Conservation (phyloP, 2,888 invertebrate genomes). For the Axea sp. region DNA sequence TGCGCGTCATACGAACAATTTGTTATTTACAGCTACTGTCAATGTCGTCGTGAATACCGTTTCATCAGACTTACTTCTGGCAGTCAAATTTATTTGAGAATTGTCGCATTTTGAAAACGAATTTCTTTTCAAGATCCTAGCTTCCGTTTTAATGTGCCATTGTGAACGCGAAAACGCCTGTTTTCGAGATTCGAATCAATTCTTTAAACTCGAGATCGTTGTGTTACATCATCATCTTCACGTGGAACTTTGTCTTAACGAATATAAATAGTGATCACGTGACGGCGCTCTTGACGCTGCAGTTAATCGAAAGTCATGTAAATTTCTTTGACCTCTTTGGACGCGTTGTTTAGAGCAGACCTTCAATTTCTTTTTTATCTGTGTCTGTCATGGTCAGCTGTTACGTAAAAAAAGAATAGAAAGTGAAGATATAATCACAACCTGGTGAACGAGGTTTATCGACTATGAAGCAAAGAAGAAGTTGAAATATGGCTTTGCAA, state of each 20-base stretch:
- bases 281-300: constrained; percentile 29
- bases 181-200: constrained; percentile 14
- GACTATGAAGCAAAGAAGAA: constrained; percentile 16
- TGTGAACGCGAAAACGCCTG: not conserved
- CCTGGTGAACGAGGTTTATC: constrained; percentile 9
- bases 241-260: constrained; percentile 46
- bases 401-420: constrained; percentile 40
- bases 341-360: constrained; percentile 30
- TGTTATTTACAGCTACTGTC: too few species aligned
- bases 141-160: too few species aligned
- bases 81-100: too few species aligned
- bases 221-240: constrained; percentile 38
- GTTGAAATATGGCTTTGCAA: constrained; percentile 2
- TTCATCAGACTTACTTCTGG: too few species aligned
- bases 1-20: too few species aligned
- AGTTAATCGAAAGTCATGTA: constrained; percentile 52
- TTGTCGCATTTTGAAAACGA: too few species aligned
- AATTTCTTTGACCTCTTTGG: constrained; percentile 46
- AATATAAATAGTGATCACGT: constrained; percentile 52
- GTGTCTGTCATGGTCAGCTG: constrained; percentile 33
- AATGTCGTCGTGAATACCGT: too few species aligned
- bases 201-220: constrained; percentile 21
- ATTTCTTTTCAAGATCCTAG: too few species aligned
- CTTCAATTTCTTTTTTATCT: constrained; percentile 44
- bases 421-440: constrained; percentile 25